A percentile compares a stretch with the other conserved stretches of the same genome.
phyloP scores from a whole-genome alignment of 2,797 vertebrate species.

The Valencia hispanica region DNA sequence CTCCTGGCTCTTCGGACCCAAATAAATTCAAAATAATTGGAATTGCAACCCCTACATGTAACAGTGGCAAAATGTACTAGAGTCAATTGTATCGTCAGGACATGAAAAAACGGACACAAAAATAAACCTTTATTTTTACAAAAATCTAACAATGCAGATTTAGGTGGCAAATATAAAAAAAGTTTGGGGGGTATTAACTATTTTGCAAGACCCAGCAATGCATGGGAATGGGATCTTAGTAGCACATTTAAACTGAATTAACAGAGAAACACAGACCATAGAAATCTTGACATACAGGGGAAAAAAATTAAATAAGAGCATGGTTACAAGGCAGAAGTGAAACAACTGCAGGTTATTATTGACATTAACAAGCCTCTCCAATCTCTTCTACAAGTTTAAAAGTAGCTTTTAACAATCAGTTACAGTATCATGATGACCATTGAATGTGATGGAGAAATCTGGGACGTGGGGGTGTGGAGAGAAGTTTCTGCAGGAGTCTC shows the following conservation, averaged over 20 bases:
- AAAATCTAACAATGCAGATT: too few species aligned
- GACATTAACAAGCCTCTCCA: constrained; percentile 22
- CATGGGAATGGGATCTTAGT: not conserved
- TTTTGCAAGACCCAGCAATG: not conserved
- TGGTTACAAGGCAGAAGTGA: constrained; percentile 12
- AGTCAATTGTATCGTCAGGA: too few species aligned
- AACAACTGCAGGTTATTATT: constrained; percentile 38
- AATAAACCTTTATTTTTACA: too few species aligned
- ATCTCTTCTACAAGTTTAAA: constrained; percentile 41
- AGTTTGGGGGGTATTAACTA: not conserved
- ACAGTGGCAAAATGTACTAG: too few species aligned
- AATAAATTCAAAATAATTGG: too few species aligned
- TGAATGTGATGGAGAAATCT: constrained; percentile 64
- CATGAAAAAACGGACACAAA: too few species aligned
- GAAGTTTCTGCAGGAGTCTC: constrained; percentile 46
- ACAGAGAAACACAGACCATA: constrained; percentile 17
- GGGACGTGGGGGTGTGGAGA: constrained; percentile 44
- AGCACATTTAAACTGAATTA: not conserved
- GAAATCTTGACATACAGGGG: constrained; percentile 5
- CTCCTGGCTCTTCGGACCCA: too few species aligned
- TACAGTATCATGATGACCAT: constrained; percentile 62
- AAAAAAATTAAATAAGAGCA: not conserved
- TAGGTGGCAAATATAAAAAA: not conserved
- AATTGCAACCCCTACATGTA: too few species aligned
- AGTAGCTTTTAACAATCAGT: constrained; percentile 41